Base-by-base conservation (phyloP, 2,797 vertebrate species). In the Notoglanidium macrostoma region DNA sequence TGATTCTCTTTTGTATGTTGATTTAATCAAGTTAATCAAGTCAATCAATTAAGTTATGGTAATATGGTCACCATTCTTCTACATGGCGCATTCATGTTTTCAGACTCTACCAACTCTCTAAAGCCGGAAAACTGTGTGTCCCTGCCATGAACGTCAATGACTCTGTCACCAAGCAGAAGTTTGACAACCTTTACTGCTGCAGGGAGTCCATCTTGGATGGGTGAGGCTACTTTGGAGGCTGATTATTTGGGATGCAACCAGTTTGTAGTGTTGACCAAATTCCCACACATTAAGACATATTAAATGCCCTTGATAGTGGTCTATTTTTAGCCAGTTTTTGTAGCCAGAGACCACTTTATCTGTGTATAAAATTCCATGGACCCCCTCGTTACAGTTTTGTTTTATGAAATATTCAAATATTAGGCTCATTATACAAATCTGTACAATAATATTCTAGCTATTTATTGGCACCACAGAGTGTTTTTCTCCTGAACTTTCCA, bases 131-230 rank as follows among this genome's bases (percentile, higher is more conserved):
- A 93, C 94, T 99, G 63, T 99, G 98, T 59, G 98, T 99, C 87
- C 98, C 98, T 23, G 98, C 98, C 51, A 99, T 99, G 98, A 99
- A 99, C 0, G 98, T 99, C 83, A 99, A 99, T 0, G 98, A 99
- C 94, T 99, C 98, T 0, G 98, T 99, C 91, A 99, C 98, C 93
- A 99, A 99, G 92, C 98, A 99, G 96, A 99, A 99, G 90, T 99
- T 99, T 87, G 98, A 99, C 92, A 99, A 99, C 93, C 95, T 99
- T 10, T 99, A 99, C 90, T 99, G 98, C 96, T 99, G 98, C 94
- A 95, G 98, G 87, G 98, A 99, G 88, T 99, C 98, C 89, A 99
- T 99, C 91, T 95, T 99, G 92, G 98, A 99, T 6, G 98, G 98
- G 98, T 99, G 95, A 97, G 97, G 61, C 12, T 55, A 40, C 40